phyloP scores from a whole-genome alignment of 1,140 invertebrate species.

The Steinernema feltiae region DNA sequence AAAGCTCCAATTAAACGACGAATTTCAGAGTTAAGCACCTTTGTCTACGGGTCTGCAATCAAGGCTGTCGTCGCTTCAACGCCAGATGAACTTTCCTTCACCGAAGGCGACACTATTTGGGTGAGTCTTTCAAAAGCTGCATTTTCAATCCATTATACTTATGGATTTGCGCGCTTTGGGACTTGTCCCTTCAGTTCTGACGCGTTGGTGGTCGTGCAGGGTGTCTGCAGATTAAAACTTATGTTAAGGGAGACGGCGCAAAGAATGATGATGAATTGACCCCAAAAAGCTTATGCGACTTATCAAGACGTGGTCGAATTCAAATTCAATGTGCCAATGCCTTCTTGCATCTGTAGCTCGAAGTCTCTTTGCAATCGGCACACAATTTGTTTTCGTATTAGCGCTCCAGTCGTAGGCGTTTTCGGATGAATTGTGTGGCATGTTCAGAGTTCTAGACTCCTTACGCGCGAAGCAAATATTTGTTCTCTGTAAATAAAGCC shows the following conservation, averaged over 20 bases:
- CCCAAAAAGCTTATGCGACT: neutral
- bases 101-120: constrained; percentile 29
- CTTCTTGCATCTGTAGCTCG: too few relatives aligned
- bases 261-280: constrained; percentile 12
- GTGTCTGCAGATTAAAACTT: neutral
- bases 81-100: constrained; percentile 26
- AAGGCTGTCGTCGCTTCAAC: neutral
- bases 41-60: constrained; percentile 28
- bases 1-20: too few relatives aligned
- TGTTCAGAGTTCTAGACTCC: too few relatives aligned
- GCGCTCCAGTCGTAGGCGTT: neutral
- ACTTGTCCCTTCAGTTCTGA: neutral
- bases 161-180: neutral
- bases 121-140: constrained; percentile 25
- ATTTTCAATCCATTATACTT: constrained; percentile 8
- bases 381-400: too few relatives aligned
- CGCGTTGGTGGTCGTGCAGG: neutral
- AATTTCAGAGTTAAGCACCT: constrained; percentile 29
- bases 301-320: neutral
- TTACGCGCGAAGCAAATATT: too few relatives aligned
- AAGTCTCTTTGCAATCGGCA: too few relatives aligned
- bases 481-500: neutral
- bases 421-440: too few relatives aligned
- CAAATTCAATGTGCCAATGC: neutral
- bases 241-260: neutral